A percentile compares a stretch with the other conserved stretches of the same genome.
Conservation (phyloP, 2,888 invertebrate genomes). For the Atherix ibis region DNA sequence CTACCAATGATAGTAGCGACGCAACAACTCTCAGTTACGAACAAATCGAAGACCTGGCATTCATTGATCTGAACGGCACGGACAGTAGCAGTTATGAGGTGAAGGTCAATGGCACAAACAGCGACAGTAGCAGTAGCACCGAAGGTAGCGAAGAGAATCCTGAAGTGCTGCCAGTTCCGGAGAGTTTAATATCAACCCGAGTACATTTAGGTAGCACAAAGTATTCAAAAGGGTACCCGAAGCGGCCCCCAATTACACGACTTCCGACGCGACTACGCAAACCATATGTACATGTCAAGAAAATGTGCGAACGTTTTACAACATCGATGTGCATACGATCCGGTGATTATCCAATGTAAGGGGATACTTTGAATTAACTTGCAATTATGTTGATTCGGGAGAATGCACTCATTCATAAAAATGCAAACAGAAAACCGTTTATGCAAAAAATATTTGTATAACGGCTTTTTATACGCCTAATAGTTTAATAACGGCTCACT, state of each 20-base stretch:
- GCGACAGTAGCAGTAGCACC: not conserved
- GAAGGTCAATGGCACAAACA: too few species aligned
- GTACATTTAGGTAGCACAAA: slow-evolving; percentile 19
- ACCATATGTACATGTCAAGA: slow-evolving; percentile 23
- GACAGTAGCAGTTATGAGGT: not conserved
- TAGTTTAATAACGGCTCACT: too few species aligned
- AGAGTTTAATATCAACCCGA: slow-evolving; percentile 24
- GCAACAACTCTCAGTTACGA: slow-evolving; percentile 5
- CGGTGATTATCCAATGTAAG: slow-evolving; percentile 64
- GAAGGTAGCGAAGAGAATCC: slow-evolving; percentile 4
- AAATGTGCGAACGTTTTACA: slow-evolving; percentile 50
- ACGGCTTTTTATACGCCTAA: too few species aligned
- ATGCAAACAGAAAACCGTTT: not conserved
- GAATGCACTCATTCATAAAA: not conserved
- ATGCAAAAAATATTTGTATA: too few species aligned
- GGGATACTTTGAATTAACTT: slow-evolving; percentile 12
- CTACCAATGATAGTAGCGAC: not conserved
- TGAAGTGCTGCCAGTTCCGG: slow-evolving; percentile 25
- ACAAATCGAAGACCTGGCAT: slow-evolving; percentile 25
- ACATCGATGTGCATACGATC: slow-evolving; percentile 56
- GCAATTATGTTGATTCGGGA: not conserved
- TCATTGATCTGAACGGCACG: slow-evolving; percentile 27
- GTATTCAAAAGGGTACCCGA: slow-evolving; percentile 11
- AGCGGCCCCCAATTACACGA: slow-evolving; percentile 12
- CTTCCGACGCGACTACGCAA: slow-evolving; percentile 24